Conservation (phyloP, 2,113 vertebrate genomes). For the Corynorhinus townsendii region DNA sequence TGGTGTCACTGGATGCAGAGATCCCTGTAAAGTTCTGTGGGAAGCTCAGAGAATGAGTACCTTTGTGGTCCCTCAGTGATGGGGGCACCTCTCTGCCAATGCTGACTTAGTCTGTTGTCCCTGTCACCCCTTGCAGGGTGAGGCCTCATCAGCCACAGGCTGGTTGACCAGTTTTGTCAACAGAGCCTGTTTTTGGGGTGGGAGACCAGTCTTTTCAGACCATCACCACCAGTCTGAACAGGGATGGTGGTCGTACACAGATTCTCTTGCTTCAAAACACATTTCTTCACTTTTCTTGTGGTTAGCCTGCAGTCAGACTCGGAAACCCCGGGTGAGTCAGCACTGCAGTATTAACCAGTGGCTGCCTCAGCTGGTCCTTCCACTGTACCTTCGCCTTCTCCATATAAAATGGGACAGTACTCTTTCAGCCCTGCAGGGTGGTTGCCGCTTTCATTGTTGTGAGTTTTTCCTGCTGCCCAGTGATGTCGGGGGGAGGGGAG, state of each 20-base stretch:
- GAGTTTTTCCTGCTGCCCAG: background rate
- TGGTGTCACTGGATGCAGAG: background rate
- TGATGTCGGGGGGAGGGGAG: background rate
- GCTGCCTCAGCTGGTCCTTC: background rate
- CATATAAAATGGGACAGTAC: background rate
- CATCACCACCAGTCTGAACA: background rate
- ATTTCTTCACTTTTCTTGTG: background rate
- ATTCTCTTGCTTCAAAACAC: background rate
- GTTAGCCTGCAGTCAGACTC: background rate
- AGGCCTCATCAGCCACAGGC: background rate
- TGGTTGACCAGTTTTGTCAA: background rate
- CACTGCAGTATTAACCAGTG: fast-evolving
- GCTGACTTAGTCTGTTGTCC: background rate
- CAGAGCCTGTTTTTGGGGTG: background rate
- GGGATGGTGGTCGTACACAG: background rate
- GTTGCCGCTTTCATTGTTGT: background rate
- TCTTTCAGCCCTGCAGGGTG: background rate
- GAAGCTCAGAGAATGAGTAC: background rate
- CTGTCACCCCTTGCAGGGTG: background rate
- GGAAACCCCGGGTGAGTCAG: background rate
- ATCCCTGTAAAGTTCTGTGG: background rate
- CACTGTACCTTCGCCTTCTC: background rate
- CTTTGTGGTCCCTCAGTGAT: background rate
- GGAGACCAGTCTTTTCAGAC: background rate
- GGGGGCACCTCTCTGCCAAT: background rate